Percentiles rank a stretch among this genome's conserved stretches.
phyloP scores from a whole-genome alignment of 2,888 invertebrate genomes.

The Globia sparganii region DNA sequence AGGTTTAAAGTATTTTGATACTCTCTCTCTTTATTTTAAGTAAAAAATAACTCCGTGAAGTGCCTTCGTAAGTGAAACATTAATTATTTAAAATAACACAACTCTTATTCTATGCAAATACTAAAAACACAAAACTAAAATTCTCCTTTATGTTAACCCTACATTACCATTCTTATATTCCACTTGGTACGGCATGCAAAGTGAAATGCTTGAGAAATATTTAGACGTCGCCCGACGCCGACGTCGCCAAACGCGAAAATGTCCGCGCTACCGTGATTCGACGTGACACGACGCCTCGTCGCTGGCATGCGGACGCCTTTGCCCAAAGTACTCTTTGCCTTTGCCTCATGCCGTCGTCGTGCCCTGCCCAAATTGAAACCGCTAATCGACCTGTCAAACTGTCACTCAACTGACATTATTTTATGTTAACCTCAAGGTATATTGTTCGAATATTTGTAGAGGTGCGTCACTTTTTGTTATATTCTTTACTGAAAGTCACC shows the following conservation, averaged over 20 bases:
- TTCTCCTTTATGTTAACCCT: slow-evolving; percentile 1
- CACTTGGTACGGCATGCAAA: slow-evolving; percentile 20
- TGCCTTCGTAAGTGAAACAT: not conserved
- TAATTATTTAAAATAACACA: not conserved
- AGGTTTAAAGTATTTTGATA: not conserved
- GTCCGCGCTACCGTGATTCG: slow-evolving; percentile 38
- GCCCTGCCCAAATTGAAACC: slow-evolving; percentile 67
- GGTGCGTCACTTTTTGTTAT: slow-evolving; percentile 37
- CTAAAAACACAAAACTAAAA: not conserved
- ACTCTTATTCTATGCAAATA: not conserved
- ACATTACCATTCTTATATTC: slow-evolving; percentile 17
- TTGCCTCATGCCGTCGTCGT: slow-evolving; percentile 38
- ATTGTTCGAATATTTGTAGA: slow-evolving; percentile 64
- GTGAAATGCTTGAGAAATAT: slow-evolving; percentile 44
- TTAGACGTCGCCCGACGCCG: slow-evolving; percentile 14
- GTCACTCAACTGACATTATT: slow-evolving; percentile 63
- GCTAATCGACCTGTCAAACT: slow-evolving; percentile 69
- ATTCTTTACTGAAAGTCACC: slow-evolving; percentile 4
- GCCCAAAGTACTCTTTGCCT: too few relatives aligned
- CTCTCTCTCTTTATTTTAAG: not conserved
- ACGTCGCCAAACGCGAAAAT: slow-evolving; percentile 29
- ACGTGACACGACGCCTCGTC: slow-evolving; percentile 44
- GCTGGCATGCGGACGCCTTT: slow-evolving; percentile 35
- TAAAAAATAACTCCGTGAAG: too few relatives aligned
- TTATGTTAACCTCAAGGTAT: slow-evolving; percentile 50